Conservation (phyloP, 1,140 invertebrate genomes). For the Penaeus chinensis region DNA sequence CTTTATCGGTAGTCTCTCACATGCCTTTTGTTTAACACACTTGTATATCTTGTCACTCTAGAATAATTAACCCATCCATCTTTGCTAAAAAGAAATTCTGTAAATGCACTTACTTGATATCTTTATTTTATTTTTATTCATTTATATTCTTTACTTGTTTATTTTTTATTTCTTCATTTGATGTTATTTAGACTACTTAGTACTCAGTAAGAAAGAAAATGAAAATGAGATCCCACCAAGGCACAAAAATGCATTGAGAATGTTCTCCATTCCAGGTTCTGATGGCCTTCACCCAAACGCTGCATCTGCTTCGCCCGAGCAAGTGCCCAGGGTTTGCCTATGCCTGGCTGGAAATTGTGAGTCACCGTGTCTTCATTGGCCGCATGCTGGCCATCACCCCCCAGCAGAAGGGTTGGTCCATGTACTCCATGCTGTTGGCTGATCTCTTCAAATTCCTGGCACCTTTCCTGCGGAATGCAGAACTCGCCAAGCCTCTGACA, state of each 20-base stretch:
- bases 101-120: no score
- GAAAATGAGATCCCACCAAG: not conserved
- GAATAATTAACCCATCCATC: no score
- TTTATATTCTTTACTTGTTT: no score
- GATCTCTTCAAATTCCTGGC: slow-evolving; percentile 97
- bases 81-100: no score
- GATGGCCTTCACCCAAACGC: slow-evolving; percentile 90
- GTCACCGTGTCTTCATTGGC: slow-evolving; percentile 95
- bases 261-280: slow-evolving; percentile 74
- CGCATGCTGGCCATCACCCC: slow-evolving; percentile 89
- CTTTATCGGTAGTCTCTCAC: no score
- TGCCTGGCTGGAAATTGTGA: slow-evolving; percentile 97
- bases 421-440: slow-evolving; percentile 86
- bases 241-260: no score
- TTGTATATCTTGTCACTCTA: no score
- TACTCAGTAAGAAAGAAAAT: not conserved
- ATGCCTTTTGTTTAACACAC: no score
- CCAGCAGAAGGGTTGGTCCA: slow-evolving; percentile 74
- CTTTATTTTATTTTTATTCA: no score
- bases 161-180: no score
- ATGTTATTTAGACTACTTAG: not conserved
- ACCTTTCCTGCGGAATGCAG: slow-evolving; percentile 96
- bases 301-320: slow-evolving; percentile 92
- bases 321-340: slow-evolving; percentile 97
- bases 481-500: slow-evolving; percentile 92